phyloP scores from a whole-genome alignment of 1,140 invertebrate genomes.

The Arctopsyche grandis region DNA sequence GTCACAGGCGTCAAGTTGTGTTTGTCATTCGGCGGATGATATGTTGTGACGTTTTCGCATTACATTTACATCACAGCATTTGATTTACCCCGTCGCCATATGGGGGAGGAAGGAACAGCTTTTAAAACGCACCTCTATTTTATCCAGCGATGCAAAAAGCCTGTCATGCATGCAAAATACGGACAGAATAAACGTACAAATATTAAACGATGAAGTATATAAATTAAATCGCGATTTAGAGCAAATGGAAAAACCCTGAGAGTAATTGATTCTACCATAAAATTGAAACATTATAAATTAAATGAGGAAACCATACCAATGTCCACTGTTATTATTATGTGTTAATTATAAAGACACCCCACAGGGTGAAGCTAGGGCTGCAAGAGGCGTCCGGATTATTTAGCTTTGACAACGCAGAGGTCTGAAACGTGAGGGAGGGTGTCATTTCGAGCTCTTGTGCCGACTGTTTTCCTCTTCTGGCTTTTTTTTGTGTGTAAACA shows the following conservation, averaged over 20 bases:
- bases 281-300: no score
- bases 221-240: neutral
- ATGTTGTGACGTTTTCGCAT: slow-evolving; percentile 47
- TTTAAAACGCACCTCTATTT: neutral
- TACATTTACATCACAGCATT: slow-evolving; percentile 32
- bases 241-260: neutral
- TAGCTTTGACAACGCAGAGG: neutral
- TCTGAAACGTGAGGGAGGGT: slow-evolving; percentile 19
- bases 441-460: slow-evolving; percentile 8
- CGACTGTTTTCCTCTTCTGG: slow-evolving; percentile 41
- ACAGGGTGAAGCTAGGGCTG: slow-evolving; percentile 12
- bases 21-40: slow-evolving; percentile 33
- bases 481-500: slow-evolving; percentile 50
- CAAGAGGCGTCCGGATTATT: slow-evolving; percentile 16
- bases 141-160: neutral
- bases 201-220: neutral
- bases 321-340: slow-evolving; percentile 38
- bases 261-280: no score
- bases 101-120: neutral
- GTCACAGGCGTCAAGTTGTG: slow-evolving; percentile 18
- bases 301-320: neutral
- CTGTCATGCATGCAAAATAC: neutral
- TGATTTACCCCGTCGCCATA: neutral
- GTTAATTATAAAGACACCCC: slow-evolving; percentile 45
- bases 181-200: neutral